Base-by-base conservation (phyloP, 2,888 invertebrate genomes). In the Dyspetes luteomarginatus region DNA sequence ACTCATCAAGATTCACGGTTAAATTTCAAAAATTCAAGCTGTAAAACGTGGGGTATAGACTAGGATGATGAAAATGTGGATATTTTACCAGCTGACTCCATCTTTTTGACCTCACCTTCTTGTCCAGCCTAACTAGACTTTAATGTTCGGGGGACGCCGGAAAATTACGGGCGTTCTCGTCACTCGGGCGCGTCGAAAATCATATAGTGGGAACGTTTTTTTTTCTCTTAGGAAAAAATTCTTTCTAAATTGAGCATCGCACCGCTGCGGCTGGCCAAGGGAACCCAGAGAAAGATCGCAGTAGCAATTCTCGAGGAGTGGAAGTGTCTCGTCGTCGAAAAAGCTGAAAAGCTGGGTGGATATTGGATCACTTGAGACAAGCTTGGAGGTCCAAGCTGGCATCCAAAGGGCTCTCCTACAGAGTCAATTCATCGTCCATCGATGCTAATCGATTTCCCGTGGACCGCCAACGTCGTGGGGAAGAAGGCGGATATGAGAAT, bases 121-220 rank as follows among this genome's bases (percentile, higher is more conserved):
- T 2, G n/a, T 19, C 41, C 7, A 9, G 71, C 76, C 85, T 87
- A 88, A 88, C 88, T 87, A 89, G 88, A 88, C 86, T 85, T 88
- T 88, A 86, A 88, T 88, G 85, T 85, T 82, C 67, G 50, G 81
- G 73, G 78, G 80, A 48, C 75, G 26, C 82, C 79, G 84, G 64
- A 86, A 86, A 86, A 86, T 88, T 86, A 83, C 78, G 82, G 84
- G 79, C 82, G 80, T 73, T 64, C 78, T 52, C 45, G 76, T 78
- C 73, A 79, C 43, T 48, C 24, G 30, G 50, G 26, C 36, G 45
- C 43, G 52, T 60, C 48, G 7, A 56, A 69, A 73, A 72, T 81
- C 55, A 58, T 12, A 43, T 12, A 60, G 69, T 43, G 64, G 67
- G 60, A n/a, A 17, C 19, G 36, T 65, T 62, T 64, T 71, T 75